Percentiles rank a stretch among this genome's conserved stretches.
Conservation (phyloP, 2,113 vertebrate species). For the Antidorcas marsupialis region DNA sequence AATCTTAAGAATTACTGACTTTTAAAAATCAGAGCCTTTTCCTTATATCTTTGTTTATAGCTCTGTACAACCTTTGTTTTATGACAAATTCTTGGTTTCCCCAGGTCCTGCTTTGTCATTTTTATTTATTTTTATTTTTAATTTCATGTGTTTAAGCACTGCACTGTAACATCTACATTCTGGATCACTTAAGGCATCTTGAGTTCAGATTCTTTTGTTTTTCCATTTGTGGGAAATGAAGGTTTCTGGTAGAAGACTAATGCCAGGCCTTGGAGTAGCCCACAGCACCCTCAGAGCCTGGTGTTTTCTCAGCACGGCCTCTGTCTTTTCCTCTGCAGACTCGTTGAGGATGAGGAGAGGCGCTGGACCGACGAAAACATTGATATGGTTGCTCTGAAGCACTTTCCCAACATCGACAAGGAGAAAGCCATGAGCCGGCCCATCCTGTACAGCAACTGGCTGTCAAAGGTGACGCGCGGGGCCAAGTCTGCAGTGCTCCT, state of each 20-base stretch:
- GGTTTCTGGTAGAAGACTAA: background rate
- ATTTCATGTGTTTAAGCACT: background rate
- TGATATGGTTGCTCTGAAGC: slow-evolving; percentile 94
- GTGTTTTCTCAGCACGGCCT: fast-evolving
- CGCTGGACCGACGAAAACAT: slow-evolving; percentile 99
- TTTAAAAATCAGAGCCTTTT: background rate
- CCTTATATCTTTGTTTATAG: background rate
- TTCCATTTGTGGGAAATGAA: background rate
- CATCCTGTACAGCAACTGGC: slow-evolving; percentile 99
- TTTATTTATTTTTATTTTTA: background rate
- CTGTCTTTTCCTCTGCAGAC: slow-evolving; percentile 76
- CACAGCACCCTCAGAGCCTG: fast-evolving
- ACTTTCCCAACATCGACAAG: slow-evolving; percentile 98
- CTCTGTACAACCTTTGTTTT: background rate
- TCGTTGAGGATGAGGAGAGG: slow-evolving; percentile 96
- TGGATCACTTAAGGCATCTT: fast-evolving
- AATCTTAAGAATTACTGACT: background rate
- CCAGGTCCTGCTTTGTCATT: background rate
- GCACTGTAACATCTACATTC: background rate
- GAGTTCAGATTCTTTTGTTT: background rate
- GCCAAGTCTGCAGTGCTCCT: fast-evolving
- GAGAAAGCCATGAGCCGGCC: slow-evolving; percentile 94
- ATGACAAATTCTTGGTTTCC: background rate
- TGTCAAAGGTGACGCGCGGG: slow-evolving; percentile 87
- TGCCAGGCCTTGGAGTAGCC: background rate